A percentile compares a stretch with the other conserved stretches of the same genome.
Conservation (phyloP, 2,113 vertebrate genomes). For the Lynx canadensis region DNA sequence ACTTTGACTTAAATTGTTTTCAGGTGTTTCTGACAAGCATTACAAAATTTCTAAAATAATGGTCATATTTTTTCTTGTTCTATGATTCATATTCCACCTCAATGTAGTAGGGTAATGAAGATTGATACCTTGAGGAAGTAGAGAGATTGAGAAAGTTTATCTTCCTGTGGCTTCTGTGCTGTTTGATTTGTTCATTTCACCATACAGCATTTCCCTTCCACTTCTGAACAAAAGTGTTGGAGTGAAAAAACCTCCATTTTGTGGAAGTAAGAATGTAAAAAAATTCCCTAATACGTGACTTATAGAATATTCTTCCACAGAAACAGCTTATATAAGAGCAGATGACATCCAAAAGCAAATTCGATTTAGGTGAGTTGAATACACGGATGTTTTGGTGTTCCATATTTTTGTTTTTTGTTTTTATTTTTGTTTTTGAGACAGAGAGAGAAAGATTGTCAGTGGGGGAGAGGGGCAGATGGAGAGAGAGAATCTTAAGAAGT, state of each 20-base stretch:
- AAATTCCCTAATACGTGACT: neutral
- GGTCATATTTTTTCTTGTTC: neutral
- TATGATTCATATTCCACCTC: neutral
- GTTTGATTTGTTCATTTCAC: neutral
- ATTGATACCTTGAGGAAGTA: neutral
- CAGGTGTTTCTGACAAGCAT: constrained; percentile 49
- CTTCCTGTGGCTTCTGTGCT: neutral
- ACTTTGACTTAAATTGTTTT: constrained; percentile 20
- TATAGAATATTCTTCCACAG: neutral
- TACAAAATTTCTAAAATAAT: neutral
- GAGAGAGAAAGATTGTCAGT: too few relatives aligned
- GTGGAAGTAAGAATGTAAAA: neutral
- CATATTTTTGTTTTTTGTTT: neutral
- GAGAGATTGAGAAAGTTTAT: neutral
- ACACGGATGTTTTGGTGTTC: neutral
- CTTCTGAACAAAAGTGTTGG: neutral
- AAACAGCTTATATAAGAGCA: neutral
- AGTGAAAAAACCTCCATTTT: neutral
- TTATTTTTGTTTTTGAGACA: too few relatives aligned
- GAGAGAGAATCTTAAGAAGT: too few relatives aligned
- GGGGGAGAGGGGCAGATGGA: too few relatives aligned
- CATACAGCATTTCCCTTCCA: neutral
- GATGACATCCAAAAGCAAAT: neutral
- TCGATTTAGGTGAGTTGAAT: neutral
- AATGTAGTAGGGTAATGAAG: neutral